A percentile compares a stretch with the other conserved stretches of the same genome.
Evolutionary conservation across 1,140 invertebrate species (phyloP).

Genomic region (Solen grandis): DNA sequence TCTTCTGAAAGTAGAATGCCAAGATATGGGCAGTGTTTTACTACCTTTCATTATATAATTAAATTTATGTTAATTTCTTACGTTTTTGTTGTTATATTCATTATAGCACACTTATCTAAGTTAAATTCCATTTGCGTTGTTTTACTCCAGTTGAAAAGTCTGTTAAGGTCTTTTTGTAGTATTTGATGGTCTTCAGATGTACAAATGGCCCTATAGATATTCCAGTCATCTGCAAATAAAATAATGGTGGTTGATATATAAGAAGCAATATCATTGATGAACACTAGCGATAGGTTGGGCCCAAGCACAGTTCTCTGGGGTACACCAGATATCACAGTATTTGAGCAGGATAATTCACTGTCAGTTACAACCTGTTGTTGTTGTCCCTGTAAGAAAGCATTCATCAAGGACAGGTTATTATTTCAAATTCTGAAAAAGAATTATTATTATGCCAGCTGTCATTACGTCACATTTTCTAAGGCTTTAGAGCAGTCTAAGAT

Average conservation of each 20-base stretch:
- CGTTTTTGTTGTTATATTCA: neutral
- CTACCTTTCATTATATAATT: constrained; percentile 23
- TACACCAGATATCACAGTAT: constrained; percentile 21
- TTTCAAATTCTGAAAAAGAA: too few species aligned
- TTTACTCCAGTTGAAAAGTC: neutral
- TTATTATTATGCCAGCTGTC: too few species aligned
- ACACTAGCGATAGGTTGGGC: constrained; percentile 20
- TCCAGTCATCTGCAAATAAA: constrained; percentile 21
- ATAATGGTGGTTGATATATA: neutral
- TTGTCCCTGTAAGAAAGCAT: too few species aligned
- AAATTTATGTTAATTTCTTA: too few species aligned
- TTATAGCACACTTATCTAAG: constrained; percentile 2
- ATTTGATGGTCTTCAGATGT: neutral
- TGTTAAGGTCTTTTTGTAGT: neutral
- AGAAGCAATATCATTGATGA: constrained; percentile 7
- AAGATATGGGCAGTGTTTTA: constrained; percentile 22
- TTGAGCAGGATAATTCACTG: too few species aligned
- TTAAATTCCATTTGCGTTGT: constrained; percentile 9
- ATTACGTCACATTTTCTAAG: too few species aligned
- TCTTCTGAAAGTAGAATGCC: constrained; percentile 23
- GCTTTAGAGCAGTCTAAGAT: too few species aligned
- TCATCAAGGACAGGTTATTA: too few species aligned
- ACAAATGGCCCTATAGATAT: neutral
- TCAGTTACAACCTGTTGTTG: too few species aligned
- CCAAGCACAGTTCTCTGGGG: constrained; percentile 24